Base-by-base conservation (phyloP, 2,888 invertebrate species). In the Campoletis raptor region DNA sequence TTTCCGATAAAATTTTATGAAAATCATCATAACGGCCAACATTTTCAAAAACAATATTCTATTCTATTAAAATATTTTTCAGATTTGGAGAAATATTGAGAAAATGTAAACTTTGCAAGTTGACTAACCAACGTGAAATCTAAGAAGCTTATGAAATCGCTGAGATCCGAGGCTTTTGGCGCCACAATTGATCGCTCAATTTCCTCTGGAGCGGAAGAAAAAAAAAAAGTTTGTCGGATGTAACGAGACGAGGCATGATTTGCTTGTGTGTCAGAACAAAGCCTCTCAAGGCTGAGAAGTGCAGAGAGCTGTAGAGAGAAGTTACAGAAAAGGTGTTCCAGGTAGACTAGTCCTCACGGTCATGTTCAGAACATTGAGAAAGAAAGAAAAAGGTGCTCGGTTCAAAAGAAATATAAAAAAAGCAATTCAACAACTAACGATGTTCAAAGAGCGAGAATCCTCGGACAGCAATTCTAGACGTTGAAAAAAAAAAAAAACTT, bases 281-380 rank as follows among this genome's bases (percentile, higher is more conserved):
- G 30, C 30, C 15, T 30, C 61, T 61, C 61, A 30, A 61, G 30
- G 30, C 61, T 61, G 61, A 12, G 12, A 30, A 61, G 24, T 0
- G 61, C 61, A 15, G 24, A 4, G 57, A 24, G 24, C 12, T 57
- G 12, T 30, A 30, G 30, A 30, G 61, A 61, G 48, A 24, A 48
- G 70, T 69, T 15, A 69, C 24, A 42, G 40, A 42, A 69, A 42
- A 57, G 42, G 76, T 64, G 52, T 73, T 42, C 42, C 72, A 79
- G 79, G 83, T 83, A 83, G 40, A 64, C 74, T 80, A 69, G 80
- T 73, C 57, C 74, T 57, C 45, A 18, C 70, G 40, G 57, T 5
- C 30, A 48, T 69, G 37, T 57, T 69, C 45, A 36, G 69, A 48
- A 48, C 40, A 37, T 54, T 70, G 70, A 48, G 30, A 30, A 30